Evolutionary conservation across 2,888 invertebrate genomes (phyloP), one percentile per base, ranked within the genome.

Genomic region (Listrodromus nycthemerus): DNA sequence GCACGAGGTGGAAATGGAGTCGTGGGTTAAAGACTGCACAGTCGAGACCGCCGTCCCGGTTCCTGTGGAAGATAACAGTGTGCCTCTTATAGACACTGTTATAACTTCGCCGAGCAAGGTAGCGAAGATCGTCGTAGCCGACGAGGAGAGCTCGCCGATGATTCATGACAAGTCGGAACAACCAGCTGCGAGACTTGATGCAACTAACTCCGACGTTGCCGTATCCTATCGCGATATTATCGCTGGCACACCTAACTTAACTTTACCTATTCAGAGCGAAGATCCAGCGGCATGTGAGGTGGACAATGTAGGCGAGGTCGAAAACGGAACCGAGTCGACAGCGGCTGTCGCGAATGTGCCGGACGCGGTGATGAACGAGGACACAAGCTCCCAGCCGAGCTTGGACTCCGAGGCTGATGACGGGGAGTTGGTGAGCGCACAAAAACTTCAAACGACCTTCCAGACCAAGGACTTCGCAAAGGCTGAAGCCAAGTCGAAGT

Each of bases 141-240:
- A 66, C 0, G 88, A 87, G 2, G 88, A 88, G 48, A 69, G 10
- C 55, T 19, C 24, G 5, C 33, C 52, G 0, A 27, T 21, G 13
- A n/a, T 81, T 1, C 87, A 85, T 6, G 88, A 95, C 95, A 87
- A 96, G 96, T 90, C 52, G 0, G 76, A 79, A 10, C 45, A 52
- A 8, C 16, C 73, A 6, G 7, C 48, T 19, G 30, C 58, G 13
- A 63, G 48, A 41, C 16, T 45, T 1, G 80, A 83, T 2, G 66
- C 52, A 41, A 58, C 58, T 4, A 79, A 70, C 21, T 45, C 74
- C 13, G 33, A 30, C 58, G 73, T 63, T n/a, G 24, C 55, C 27
- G 33, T 41, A 30, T 50, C 37, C 13, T 55, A 80, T 19, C 80
- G 50, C 13, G 78, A 81, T 24, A 13, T 55, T 27, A 65, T 77